Evolutionary conservation across 2,888 invertebrate species (phyloP).

Genomic region (Germaria angustata): DNA sequence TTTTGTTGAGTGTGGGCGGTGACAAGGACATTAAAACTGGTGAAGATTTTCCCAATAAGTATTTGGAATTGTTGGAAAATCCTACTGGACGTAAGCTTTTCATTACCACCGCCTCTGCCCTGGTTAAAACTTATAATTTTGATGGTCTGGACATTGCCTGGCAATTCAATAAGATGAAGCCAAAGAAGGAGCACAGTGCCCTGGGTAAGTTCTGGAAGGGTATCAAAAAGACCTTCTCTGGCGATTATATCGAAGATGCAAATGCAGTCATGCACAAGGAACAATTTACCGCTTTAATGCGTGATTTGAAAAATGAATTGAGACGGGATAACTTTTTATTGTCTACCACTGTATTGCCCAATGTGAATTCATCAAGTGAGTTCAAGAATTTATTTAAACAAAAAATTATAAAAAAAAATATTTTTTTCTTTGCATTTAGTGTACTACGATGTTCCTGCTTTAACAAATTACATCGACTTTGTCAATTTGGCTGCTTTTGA

Average conservation of each 20-base stretch:
- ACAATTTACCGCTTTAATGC: constrained; percentile 88
- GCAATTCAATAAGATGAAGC: constrained; percentile 91
- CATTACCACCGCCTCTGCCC: constrained; percentile 86
- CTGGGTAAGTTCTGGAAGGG: constrained; percentile 86
- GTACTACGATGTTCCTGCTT: constrained; percentile 87
- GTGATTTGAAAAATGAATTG: constrained; percentile 87
- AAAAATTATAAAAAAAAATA: background rate
- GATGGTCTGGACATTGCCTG: constrained; percentile 93
- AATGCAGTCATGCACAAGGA: constrained; percentile 89
- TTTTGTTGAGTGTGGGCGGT: constrained; percentile 89
- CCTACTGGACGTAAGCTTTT: constrained; percentile 87
- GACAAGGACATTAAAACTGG: constrained; percentile 89
- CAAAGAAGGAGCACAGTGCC: constrained; percentile 87
- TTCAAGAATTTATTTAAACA: constrained; percentile 53
- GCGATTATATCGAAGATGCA: constrained; percentile 86
- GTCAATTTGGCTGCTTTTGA: constrained; percentile 90
- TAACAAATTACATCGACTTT: constrained; percentile 88
- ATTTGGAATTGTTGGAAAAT: constrained; percentile 86
- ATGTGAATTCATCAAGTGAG: constrained; percentile 87
- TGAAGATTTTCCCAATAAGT: constrained; percentile 84
- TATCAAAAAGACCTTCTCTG: constrained; percentile 87
- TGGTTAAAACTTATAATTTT: constrained; percentile 89
- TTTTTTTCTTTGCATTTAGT: constrained; percentile 80
- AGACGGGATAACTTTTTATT: constrained; percentile 85
- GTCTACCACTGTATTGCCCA: constrained; percentile 86